A percentile compares a stretch with the other conserved stretches of the same genome.
Evolutionary conservation across 92 coral and sea anemone species (phyloP).

Genomic region (Epizoanthus rinbou): DNA sequence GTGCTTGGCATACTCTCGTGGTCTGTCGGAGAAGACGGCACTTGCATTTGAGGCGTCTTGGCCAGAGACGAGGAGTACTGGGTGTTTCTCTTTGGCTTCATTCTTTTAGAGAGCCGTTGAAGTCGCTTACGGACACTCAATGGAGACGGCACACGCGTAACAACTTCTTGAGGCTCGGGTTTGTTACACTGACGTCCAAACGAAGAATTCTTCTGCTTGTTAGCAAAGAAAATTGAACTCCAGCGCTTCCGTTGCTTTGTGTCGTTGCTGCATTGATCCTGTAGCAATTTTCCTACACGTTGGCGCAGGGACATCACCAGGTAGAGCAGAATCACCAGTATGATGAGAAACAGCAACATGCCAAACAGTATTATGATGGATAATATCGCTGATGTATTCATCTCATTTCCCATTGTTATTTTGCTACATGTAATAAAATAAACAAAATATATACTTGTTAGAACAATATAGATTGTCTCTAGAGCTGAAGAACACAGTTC

Average conservation of each 20-base stretch:
- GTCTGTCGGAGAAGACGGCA: not conserved
- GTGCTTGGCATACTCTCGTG: not conserved
- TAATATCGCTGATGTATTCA: not conserved
- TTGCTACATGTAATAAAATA: too few species aligned
- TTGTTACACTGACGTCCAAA: conserved; percentile 24
- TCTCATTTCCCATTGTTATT: not conserved
- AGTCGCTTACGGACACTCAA: conserved; percentile 7
- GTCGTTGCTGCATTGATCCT: not conserved
- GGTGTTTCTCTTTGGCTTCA: not conserved
- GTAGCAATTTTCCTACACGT: not conserved
- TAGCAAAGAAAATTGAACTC: not conserved
- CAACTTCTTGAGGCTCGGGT: conserved; percentile 13
- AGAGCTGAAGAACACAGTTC: too few species aligned
- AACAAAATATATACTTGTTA: too few species aligned
- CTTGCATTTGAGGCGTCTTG: not conserved
- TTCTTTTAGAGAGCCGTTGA: conserved; percentile 22
- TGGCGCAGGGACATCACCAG: conserved; percentile 3
- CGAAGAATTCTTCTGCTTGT: not conserved
- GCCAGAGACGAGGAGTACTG: not conserved
- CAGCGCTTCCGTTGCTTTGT: not conserved
- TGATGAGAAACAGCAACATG: not conserved
- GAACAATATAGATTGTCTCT: too few species aligned
- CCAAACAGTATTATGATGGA: not conserved
- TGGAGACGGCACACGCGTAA: conserved; percentile 34
- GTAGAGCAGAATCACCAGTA: not conserved